phyloP scores from a whole-genome alignment of 2,113 vertebrate genomes.

The Serilophus lunatus region DNA sequence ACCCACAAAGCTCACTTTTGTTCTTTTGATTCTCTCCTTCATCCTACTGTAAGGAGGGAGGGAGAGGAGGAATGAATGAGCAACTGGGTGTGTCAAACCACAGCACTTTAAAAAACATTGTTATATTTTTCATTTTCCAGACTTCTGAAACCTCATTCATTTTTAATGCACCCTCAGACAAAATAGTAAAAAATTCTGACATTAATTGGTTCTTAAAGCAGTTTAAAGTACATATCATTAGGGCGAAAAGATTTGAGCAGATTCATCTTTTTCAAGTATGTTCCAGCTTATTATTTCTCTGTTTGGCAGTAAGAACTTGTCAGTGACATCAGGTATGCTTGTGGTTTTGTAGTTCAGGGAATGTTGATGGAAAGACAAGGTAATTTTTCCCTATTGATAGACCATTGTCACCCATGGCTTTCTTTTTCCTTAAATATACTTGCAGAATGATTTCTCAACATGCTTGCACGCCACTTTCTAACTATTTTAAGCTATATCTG shows the following conservation, averaged over 20 bases:
- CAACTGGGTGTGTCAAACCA: background rate
- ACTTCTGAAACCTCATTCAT: background rate
- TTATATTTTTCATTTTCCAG: background rate
- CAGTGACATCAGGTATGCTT: background rate
- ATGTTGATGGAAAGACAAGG: background rate
- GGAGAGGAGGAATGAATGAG: fast-evolving
- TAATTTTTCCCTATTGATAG: background rate
- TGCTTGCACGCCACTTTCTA: background rate
- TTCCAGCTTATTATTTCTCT: background rate
- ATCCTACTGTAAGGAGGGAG: background rate
- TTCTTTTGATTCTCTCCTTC: background rate
- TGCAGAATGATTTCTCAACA: background rate
- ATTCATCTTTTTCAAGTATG: background rate
- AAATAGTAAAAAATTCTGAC: background rate
- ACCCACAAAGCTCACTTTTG: background rate
- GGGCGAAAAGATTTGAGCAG: background rate
- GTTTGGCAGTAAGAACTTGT: background rate
- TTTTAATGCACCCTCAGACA: background rate
- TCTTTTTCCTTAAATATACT: background rate
- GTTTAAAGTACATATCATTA: background rate
- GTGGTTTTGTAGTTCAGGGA: background rate
- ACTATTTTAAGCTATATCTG: background rate
- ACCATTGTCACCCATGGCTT: background rate
- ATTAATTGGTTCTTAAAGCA: background rate
- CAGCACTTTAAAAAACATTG: background rate